phyloP scores from a whole-genome alignment of 2,888 invertebrate species.

The Malthinus flaveolus region DNA sequence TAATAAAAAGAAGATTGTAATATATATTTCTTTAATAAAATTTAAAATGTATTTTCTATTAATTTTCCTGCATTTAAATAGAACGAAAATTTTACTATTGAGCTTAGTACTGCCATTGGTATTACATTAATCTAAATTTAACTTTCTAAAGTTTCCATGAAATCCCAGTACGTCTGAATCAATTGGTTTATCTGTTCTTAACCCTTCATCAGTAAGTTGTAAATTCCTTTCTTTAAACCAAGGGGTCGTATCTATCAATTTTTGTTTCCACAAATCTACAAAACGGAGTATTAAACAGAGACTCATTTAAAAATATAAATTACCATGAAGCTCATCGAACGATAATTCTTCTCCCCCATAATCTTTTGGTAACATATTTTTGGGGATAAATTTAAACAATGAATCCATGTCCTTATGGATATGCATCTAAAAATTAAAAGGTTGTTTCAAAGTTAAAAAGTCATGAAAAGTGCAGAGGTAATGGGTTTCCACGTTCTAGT shows the following conservation, averaged over 20 bases:
- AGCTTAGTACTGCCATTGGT: background rate
- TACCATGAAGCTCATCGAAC: background rate
- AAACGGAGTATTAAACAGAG: background rate
- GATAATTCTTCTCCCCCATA: background rate
- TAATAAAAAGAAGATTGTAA: no score
- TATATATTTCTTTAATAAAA: no score
- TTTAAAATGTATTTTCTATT: no score
- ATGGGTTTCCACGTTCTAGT: no score
- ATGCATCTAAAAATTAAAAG: background rate
- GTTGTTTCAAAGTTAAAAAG: background rate
- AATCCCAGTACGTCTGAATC: background rate
- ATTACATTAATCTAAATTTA: background rate
- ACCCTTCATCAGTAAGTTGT: background rate
- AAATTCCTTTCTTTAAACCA: background rate
- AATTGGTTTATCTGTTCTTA: background rate
- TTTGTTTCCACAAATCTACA: background rate
- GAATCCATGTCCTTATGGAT: background rate
- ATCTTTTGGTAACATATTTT: background rate
- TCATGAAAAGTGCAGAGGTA: no score
- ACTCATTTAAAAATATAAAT: no score
- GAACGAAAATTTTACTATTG: no score
- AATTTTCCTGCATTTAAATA: no score
- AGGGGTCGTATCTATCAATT: background rate
- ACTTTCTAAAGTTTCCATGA: slow-evolving; percentile 4
- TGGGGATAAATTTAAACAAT: background rate